phyloP scores from a whole-genome alignment of 2,797 vertebrate genomes.

The Oreonectes daqikongensis region DNA sequence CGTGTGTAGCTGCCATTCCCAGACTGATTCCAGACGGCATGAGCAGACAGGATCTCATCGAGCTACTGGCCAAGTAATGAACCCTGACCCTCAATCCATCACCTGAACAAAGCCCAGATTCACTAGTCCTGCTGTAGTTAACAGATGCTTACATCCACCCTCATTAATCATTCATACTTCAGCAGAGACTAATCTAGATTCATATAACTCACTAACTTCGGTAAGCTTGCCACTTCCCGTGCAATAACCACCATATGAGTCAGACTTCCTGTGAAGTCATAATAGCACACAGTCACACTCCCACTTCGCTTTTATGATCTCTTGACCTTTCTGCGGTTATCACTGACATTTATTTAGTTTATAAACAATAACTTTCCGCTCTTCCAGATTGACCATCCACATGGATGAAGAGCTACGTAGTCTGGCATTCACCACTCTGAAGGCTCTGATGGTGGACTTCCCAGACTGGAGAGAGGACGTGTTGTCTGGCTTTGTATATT shows the following conservation, averaged over 20 bases:
- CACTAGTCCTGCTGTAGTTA: background rate
- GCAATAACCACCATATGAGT: slow-evolving; percentile 1
- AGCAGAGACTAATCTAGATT: background rate
- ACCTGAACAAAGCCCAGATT: background rate
- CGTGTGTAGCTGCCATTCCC: slow-evolving; percentile 97
- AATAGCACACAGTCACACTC: slow-evolving; percentile 1
- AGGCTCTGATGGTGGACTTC: slow-evolving; percentile 97
- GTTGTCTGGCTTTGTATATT: slow-evolving; percentile 95
- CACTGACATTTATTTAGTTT: slow-evolving; percentile 1
- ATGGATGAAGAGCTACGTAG: slow-evolving; percentile 99
- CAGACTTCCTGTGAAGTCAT: slow-evolving; percentile 25
- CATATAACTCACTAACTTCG: background rate
- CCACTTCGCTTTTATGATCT: background rate
- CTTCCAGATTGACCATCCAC: slow-evolving; percentile 90
- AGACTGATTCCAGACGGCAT: slow-evolving; percentile 98
- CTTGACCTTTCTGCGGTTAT: slow-evolving; percentile 1
- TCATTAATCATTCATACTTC: background rate
- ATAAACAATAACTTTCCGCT: slow-evolving; percentile 1
- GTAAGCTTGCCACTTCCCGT: background rate
- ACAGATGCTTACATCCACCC: background rate
- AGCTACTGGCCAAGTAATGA: slow-evolving; percentile 92
- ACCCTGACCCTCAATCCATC: slow-evolving; percentile 31
- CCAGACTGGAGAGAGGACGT: slow-evolving; percentile 98
- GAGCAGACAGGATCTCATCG: slow-evolving; percentile 98
- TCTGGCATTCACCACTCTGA: slow-evolving; percentile 96